Conservation (phyloP, 1,140 invertebrate species). For the Polyergus mexicanus region DNA sequence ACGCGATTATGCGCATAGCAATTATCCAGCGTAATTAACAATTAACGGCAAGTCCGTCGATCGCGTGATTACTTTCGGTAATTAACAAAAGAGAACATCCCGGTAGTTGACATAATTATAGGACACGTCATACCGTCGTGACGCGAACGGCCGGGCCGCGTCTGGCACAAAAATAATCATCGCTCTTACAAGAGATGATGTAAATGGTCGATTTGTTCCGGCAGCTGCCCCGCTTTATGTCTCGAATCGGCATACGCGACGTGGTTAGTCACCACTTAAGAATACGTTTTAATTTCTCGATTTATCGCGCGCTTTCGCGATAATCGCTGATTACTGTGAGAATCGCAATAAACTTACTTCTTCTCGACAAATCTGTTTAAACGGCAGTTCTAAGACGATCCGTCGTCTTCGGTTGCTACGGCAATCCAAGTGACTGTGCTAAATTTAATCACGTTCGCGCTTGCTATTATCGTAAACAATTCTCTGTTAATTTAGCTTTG, state of each 20-base stretch:
- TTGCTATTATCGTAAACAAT: too few species aligned
- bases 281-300: slow-evolving; percentile 77
- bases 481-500: too few species aligned
- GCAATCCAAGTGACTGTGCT: too few species aligned
- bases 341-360: slow-evolving; percentile 48
- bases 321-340: slow-evolving; percentile 67
- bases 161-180: slow-evolving; percentile 33
- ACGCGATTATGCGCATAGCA: neutral
- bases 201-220: slow-evolving; percentile 18
- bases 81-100: neutral
- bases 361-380: slow-evolving; percentile 16
- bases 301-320: slow-evolving; percentile 71
- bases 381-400: neutral
- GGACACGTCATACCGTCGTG: slow-evolving; percentile 3
- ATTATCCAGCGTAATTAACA: slow-evolving; percentile 10
- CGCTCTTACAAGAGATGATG: slow-evolving; percentile 48
- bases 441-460: too few species aligned
- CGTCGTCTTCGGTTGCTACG: too few species aligned
- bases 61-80: neutral
- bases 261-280: slow-evolving; percentile 81
- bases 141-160: slow-evolving; percentile 1
- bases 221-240: slow-evolving; percentile 54
- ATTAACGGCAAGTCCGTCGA: neutral
- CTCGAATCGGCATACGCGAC: neutral
- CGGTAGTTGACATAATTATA: slow-evolving; percentile 24